Base-by-base conservation (phyloP, 2,797 vertebrate genomes). In the Clarias pachynema region DNA sequence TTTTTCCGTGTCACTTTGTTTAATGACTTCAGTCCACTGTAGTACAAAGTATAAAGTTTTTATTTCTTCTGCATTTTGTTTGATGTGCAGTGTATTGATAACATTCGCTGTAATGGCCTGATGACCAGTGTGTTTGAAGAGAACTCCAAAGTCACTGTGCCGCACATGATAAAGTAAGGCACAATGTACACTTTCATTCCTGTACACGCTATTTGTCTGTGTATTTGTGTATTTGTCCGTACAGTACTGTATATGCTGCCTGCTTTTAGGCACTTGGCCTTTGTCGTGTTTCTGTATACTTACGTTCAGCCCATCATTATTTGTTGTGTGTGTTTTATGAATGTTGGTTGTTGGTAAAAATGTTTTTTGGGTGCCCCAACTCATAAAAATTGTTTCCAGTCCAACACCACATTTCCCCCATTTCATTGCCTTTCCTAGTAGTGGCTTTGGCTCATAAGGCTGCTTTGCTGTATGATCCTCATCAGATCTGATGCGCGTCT, bases 91-190 rank as follows among this genome's bases (percentile, higher is more conserved):
- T 99, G 98, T 87, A 97, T 99, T 84, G 98, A 99, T 93, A 99
- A 99, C 89, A 99, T 99, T 91, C 96, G 98, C 83, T 99, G 98
- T 91, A 99, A 99, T 91, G 98, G 98, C 84, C 94, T 99, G 93
- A 99, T 99, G 98, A 99, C 97, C 87, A 97, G 97, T 88, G 98
- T 99, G 40, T 99, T 99, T 93, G 98, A 99, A 93, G 98, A 99
- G 92, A 99, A 99, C 93, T 99, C 98, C 81, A 99, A 99, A 95
- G 98, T 99, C 86, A 97, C 97, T 0, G 98, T 99, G 91, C 98
- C 98, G 87, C 96, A 99, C 91, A 98, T 99, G 97, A 99, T 99
- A 92, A 99, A 97, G 98, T 99, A 96, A 97, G 97, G 96, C 57
- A 57, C 53, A 24, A 44, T 44, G 4, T 68, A 31, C 63, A 4